These are phyloP conservation scores for Sarcoramphus papa DNA, from an alignment of 2,797 vertebrate genomes.

Conservation along the genomic window DNA sequence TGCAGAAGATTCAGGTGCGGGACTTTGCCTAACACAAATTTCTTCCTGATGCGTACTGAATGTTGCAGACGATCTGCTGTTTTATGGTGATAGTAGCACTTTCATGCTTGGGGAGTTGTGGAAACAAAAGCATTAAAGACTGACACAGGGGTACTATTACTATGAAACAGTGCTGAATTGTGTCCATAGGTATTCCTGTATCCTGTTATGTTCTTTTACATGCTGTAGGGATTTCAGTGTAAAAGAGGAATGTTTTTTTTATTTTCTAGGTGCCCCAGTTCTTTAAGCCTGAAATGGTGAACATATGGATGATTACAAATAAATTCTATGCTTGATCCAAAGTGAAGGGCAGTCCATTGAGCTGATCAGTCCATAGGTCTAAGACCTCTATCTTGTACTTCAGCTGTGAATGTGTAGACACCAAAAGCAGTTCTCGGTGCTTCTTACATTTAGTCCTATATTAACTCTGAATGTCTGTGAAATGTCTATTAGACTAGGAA, in stretches of 20 bases:
- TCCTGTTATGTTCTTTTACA: not conserved
- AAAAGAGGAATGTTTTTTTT: not conserved
- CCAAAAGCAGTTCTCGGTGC: not conserved
- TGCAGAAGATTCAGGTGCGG: not conserved
- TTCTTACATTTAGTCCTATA: not conserved
- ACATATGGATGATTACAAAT: not conserved
- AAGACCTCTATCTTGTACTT: not conserved
- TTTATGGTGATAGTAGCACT: not conserved
- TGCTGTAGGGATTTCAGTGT: not conserved
- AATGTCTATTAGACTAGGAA: not conserved
- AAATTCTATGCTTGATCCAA: not conserved
- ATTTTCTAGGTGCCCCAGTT: not conserved
- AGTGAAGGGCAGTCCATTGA: not conserved
- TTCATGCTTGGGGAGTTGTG: not conserved
- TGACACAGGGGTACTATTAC: rapidly evolving
- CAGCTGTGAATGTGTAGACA: not conserved
- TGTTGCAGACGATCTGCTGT: not conserved
- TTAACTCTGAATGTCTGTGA: not conserved
- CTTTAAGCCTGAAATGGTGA: not conserved
- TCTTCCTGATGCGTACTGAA: not conserved
- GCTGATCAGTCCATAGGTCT: not conserved
- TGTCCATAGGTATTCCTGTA: not conserved
- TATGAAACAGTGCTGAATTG: not conserved
- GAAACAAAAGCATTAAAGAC: not conserved
- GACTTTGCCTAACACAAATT: not conserved